Base-by-base conservation (phyloP, 2,888 invertebrate species). In the Hyppa rectilinea region DNA sequence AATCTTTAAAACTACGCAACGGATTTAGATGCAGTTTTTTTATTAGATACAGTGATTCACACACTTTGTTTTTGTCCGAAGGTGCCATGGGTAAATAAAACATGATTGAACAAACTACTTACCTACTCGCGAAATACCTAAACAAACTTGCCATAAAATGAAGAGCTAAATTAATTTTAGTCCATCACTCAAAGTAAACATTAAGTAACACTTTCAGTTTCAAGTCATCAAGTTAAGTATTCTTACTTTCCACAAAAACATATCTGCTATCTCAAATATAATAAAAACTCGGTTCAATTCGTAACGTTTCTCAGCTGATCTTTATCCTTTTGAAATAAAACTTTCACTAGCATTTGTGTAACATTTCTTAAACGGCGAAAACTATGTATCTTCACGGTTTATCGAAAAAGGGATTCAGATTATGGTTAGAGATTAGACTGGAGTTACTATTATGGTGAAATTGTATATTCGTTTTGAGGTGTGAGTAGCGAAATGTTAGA, bases 321-420 rank as follows among this genome's bases (percentile, higher is more conserved):
- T 70, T n/a, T 81, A 76, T 71, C 78, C 52, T 68, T 59, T 61
- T 10, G 43, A 72, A 73, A 82, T 73, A 72, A 70, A 81, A 81
- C 83, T 83, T 81, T 83, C 83, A 72, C 82, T 79, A 69, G 36
- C 31, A 53, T 70, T 78, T 68, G 64, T 71, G 71, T 63, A 69
- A 56, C 63, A 61, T 78, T 81, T 82, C 76, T 78, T 65, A 80
- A 81, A 80, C 75, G 66, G 70, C 78, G 38, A 43, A 56, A 62
- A 52, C 67, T 73, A 38, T 71, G 59, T 78, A 76, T 83, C 83
- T 79, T 65, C 49, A 66, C 67, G 71, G 62, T 74, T 79, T 81
- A 79, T 79, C 81, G n/a, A 72, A 69, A 82, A 82, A 71, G 71
- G 71, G 60, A 63, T 81, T 69, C 60, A 59, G 78, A 82, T 75